Conservation (phyloP, 2,888 invertebrate genomes). For the Tillus elongatus region DNA sequence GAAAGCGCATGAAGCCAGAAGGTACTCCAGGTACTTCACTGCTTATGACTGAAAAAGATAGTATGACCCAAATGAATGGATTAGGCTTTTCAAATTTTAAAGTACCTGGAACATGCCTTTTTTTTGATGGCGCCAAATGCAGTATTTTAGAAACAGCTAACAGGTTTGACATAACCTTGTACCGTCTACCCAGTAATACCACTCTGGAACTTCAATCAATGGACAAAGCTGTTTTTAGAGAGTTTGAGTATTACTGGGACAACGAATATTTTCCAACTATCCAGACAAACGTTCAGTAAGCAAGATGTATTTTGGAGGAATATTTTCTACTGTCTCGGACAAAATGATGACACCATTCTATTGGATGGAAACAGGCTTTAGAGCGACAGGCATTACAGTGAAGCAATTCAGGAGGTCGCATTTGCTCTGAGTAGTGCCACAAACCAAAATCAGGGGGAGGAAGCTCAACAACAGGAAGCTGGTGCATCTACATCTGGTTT, state of each 20-base stretch:
- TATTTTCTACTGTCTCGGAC: slow-evolving; percentile 19
- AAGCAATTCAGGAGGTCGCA: too few species aligned
- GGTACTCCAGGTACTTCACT: slow-evolving; percentile 23
- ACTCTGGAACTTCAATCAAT: slow-evolving; percentile 34
- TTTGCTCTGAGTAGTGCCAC: too few species aligned
- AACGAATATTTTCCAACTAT: slow-evolving; percentile 28
- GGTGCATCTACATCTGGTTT: too few species aligned
- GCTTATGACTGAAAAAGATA: slow-evolving; percentile 19
- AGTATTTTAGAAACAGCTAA: slow-evolving; percentile 29
- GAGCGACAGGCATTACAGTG: too few species aligned
- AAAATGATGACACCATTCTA: slow-evolving; percentile 20
- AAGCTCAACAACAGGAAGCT: too few species aligned
- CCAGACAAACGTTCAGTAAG: slow-evolving; percentile 22
- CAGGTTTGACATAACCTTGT: slow-evolving; percentile 25
- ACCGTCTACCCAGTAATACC: slow-evolving; percentile 34
- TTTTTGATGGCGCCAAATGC: slow-evolving; percentile 29
- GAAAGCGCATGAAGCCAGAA: slow-evolving; percentile 17
- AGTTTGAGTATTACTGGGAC: slow-evolving; percentile 33
- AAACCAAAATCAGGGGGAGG: too few species aligned
- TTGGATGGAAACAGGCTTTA: too few species aligned
- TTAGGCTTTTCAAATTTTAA: slow-evolving; percentile 23
- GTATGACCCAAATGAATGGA: neutral
- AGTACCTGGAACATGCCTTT: slow-evolving; percentile 23
- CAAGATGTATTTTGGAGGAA: slow-evolving; percentile 23
- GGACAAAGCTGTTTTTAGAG: slow-evolving; percentile 30